Base-by-base conservation (phyloP, 2,113 vertebrate genomes). In the Pimephales promelas region DNA sequence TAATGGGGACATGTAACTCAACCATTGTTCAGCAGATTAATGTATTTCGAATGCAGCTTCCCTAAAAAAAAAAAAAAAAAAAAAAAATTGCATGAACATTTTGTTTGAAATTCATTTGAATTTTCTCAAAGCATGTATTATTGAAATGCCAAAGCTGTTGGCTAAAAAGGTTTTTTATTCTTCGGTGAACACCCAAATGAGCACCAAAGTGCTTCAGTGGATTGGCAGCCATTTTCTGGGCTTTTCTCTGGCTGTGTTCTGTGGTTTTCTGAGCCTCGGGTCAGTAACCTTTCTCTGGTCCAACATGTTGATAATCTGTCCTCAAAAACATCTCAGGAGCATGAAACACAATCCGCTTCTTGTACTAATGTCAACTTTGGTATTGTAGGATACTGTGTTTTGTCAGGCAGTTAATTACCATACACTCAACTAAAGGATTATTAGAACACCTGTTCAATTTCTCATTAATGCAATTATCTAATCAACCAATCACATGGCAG, bases 321-420 rank as follows among this genome's bases (percentile, higher is more conserved):
- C 80, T 79, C 22, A 52, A 59, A 83, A 86, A 64, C 47, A 79
- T 68, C 59, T 59, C 61, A 64, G 22, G 24, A 85, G 16, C 24
- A 59, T 18, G 26, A 82, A 74, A 81, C 56, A 26, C 74, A 80
- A 75, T 18, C 57, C 18, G 20, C 68, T 8, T 31, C 40, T 72
- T 56, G 49, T 22, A 52, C 57, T 49, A 20, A 52, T 52, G 47
- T 80, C 36, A 24, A 52, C 74, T 74, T 20, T n/a, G 16, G 24
- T 64, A 47, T 61, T 18, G 28, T 40, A 40, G 36, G 7, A 40
- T 40, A 40, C 36, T 10, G 31, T 31, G 26, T 34, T 28, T 20
- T 6, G 13, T 18, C 62, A 76, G 57, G 73, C 4, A 47, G 79
- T 31, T 43, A 49, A 4, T 62, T 40, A n/a, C n/a, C n/a, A n/a